A percentile compares a stretch with the other conserved stretches of the same genome.
Conservation (phyloP, 2,888 invertebrate genomes). For the Hirtodrosophila alboralis region DNA sequence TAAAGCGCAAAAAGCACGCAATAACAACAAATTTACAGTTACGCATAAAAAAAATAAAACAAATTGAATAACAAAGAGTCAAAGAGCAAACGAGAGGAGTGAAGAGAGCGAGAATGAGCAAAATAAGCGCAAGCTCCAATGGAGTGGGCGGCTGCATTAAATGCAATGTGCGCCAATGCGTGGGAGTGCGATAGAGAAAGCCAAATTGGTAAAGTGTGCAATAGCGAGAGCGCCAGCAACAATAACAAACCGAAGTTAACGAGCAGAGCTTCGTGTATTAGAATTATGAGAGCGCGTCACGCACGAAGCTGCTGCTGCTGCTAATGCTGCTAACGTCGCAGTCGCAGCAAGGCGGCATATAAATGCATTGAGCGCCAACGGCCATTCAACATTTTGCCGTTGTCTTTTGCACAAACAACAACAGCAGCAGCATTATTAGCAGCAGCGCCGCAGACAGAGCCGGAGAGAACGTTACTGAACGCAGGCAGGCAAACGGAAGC, state of each 20-base stretch:
- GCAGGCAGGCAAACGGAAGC: conserved; percentile 57
- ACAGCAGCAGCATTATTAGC: conserved; percentile 18
- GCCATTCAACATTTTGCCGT: conserved; percentile 63
- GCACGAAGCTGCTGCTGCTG: conserved; percentile 47
- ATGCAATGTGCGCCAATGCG: conserved; percentile 8
- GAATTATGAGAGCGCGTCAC: conserved; percentile 61
- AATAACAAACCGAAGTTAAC: conserved; percentile 71
- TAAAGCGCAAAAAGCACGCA: conserved; percentile 44
- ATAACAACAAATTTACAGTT: conserved; percentile 34
- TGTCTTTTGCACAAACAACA: conserved; percentile 59
- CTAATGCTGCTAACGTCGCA: conserved; percentile 15
- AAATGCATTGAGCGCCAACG: conserved; percentile 63
- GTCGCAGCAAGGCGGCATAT: conserved; percentile 48
- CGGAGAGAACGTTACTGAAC: conserved; percentile 41
- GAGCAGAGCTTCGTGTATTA: conserved; percentile 47
- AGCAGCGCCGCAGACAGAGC: conserved; percentile 25
- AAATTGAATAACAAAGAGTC: conserved; percentile 51
- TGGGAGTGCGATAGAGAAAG: conserved; percentile 9
- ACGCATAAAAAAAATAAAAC: conserved; percentile 70
- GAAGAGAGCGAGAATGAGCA: conserved; percentile 5
- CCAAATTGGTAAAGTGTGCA: conserved; percentile 4
- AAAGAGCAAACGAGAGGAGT: conserved; percentile 4
- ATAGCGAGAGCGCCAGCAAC: conserved; percentile 30
- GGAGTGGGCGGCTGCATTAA: conserved; percentile 47
- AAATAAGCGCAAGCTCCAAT: conserved; percentile 31